Base-by-base conservation (phyloP, 2,797 vertebrate genomes). In the Tadarida brasiliensis region DNA sequence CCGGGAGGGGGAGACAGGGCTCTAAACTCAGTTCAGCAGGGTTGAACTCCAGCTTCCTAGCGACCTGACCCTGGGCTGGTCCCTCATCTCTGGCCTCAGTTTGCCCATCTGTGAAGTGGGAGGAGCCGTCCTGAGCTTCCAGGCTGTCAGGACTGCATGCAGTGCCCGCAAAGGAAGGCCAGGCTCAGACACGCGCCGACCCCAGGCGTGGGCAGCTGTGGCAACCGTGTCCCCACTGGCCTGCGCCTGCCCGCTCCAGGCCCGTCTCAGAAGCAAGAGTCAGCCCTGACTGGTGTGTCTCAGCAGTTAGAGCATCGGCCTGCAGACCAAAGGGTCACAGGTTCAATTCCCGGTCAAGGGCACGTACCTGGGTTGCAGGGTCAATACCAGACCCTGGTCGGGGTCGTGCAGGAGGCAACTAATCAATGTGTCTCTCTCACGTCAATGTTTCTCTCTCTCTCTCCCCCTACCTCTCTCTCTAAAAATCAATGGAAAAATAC, bases 111-210 rank as follows among this genome's bases (percentile, higher is more conserved):
- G 19, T 71, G 20, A 59, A 77, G 26, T 11, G n/a, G 11, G 68
- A 0, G 0, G 2, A 2, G 28, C 15, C 15, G 15, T 17, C n/a
- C 35, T 20, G 1, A 1, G 44, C 10, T 20, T 1, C 7, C 19
- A 16, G 30, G 65, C 35, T 11, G 61, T 80, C 44, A 44, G 44
- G n/a, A 19, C 3, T 16, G 51, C 12, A 15, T 57, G 30, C 49
- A n/a, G 7, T 2, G 35, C 7, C 5, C 26, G 49, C 22, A 14
- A 24, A 89, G 51, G 59, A 20, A 89, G 51, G 59, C 86, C 30
- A 7, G 35, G 56, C 10, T 24, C 28, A 0, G 4, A 33, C n/a
- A 51, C 5, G 6, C 57, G 35, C 17, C 3, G 5, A 3, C 35
- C 2, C n/a, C 2, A 5, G 49, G 30, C 24, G 12, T 22, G 14